Evolutionary conservation across 1,140 invertebrate species (phyloP), one percentile per base, ranked within the genome.

Genomic region (Drosophila repleta): DNA sequence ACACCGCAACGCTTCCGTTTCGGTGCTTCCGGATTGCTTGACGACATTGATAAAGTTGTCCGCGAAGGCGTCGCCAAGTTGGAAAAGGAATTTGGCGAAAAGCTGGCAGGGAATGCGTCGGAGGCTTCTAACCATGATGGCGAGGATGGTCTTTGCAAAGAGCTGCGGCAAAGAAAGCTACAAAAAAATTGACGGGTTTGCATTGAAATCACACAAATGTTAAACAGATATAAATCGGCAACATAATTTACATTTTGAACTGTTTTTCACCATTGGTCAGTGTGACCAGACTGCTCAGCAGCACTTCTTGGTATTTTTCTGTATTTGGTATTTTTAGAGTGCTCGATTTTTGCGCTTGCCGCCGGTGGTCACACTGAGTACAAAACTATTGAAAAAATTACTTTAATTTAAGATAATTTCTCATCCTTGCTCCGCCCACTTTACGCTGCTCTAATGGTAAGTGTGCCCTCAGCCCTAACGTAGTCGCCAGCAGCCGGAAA

Each of bases 11-110:
- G 98, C 3, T 99, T 99, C 91, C 94, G 99, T 48, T 97, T 99
- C 81, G 99, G 99, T 21, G 98, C 98, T 17, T 99, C 98, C 3
- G 95, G 95, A 57, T 92, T 99, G 1, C 92, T 99, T 0, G 94
- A 94, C 32, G 95, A 97, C 78, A 96, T 99, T 21, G 90, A 91
- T 18, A 78, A 73, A 5, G 76, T 90, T 5, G 81, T 91, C 7
- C 78, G 82, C 4, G 57, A 66, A 8, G 82, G 82, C 5, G 67
- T 87, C 6, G 72, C 58, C 0, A 76, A 51, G 41, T 7, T 87
- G 52, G 79, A 88, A 2, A 63, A 60, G 2, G 81, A 88, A 4
- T 67, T 60, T n/a, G 45, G 63, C 6, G 57, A 41, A 3, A 71
- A 24, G 11, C 15, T 11, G 1, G 29, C 18, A 8, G 37, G 48